Percentiles rank a stretch among this genome's conserved stretches.
These are phyloP conservation scores for Aleadryas rufinucha DNA, from an alignment of 2,113 vertebrate species.

Conservation along the genomic window DNA sequence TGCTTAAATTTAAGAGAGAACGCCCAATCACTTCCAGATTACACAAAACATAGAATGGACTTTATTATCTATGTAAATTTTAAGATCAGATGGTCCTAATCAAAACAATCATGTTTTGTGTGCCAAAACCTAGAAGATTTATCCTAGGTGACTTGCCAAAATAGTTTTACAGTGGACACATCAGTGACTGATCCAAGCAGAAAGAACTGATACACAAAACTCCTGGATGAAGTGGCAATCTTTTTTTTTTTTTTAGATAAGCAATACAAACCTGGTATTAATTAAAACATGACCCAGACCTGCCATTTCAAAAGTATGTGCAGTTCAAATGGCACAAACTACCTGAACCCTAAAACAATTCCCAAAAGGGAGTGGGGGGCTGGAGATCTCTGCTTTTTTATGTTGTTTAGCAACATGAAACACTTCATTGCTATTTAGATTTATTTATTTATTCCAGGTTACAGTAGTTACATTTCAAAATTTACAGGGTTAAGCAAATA, in stretches of 20 bases:
- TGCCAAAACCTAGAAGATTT: not conserved
- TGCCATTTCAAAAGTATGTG: not conserved
- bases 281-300: not conserved
- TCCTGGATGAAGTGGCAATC: not conserved
- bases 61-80: not conserved
- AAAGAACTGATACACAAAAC: not conserved
- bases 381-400: not conserved
- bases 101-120: rapidly evolving
- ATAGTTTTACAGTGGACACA: not conserved
- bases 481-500: slow-evolving; percentile 58
- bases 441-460: slow-evolving; percentile 76
- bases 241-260: not conserved
- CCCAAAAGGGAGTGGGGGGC: not conserved
- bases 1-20: not conserved
- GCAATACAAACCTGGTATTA: not conserved
- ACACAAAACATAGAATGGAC: not conserved
- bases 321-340: not conserved
- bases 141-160: not conserved
- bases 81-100: not conserved
- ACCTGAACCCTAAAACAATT: not conserved
- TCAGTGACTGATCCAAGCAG: not conserved
- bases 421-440: slow-evolving; percentile 28
- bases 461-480: slow-evolving; percentile 71
- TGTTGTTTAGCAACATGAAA: slow-evolving; percentile 56
- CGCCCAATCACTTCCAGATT: not conserved